Base-by-base conservation (phyloP, 2,888 invertebrate species). In the Pristionchus fissidentatus region DNA sequence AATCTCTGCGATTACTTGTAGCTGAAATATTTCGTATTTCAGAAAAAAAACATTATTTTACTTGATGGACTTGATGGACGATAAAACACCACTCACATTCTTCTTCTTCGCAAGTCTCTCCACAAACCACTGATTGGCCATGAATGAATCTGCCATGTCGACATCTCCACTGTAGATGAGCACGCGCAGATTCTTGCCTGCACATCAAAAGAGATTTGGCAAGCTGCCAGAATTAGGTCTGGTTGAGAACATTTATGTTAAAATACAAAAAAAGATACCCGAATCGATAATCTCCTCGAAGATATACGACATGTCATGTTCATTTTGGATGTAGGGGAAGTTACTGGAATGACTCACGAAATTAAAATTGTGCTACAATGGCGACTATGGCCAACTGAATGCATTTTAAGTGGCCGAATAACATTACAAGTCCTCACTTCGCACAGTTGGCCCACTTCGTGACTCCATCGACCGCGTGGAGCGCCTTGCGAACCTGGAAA, bases 161-260 rank as follows among this genome's bases (percentile, higher is more conserved):
- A 87, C 88, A 70, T 89, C 90, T 85, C 91, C 91, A 85, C 90
- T 90, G 85, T 87, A 91, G 78, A 91, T 87, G 26, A 91, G 84
- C 83, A 87, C 81, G 22, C 85, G 85, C 10, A 90, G 83, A 35
- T 87, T 84, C 83, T 87, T 86, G 19, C 66, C 83, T 84, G 75
- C 13, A 41, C 10, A 13, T 70, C 10, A 19, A 19, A 29, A 35
- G 10, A 26, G 8, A 75, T 70, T 38, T 57, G 26, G 8, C 41
- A 41, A 7, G 19, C 70, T 3, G 15, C 3, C 4, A 3, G 7
- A 7, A 41, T 29, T 41, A 13, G 32, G 19, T 26, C 70, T 41
- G 8, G 22, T 1, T n/a, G n/a, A n/a, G n/a, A n/a, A n/a, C n/a
- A n/a, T n/a, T n/a, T n/a, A n/a, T n/a, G n/a, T 57, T 26, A 13